Evolutionary conservation across 2,113 vertebrate species (phyloP).

Genomic region (Centrocercus urophasianus): DNA sequence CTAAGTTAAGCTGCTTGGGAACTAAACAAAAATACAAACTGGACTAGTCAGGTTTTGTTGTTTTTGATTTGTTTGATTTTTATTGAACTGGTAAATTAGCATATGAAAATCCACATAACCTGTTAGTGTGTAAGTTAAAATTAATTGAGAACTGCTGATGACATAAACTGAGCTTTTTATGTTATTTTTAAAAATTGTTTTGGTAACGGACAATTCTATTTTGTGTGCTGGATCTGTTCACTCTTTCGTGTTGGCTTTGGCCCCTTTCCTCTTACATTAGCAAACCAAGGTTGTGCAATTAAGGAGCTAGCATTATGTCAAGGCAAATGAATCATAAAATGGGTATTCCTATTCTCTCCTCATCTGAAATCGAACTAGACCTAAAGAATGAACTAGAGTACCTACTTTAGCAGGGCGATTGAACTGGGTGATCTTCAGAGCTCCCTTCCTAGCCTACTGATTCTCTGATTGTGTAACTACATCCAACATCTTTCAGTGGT

Average conservation of each 20-base stretch:
- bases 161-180: conserved; percentile 41
- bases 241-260: conserved; percentile 66
- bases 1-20: conserved; percentile 28
- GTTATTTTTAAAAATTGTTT: conserved; percentile 49
- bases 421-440: no score
- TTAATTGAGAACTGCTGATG: neutral
- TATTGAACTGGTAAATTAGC: conserved; percentile 57
- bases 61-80: neutral
- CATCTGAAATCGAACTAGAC: neutral
- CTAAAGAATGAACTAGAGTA: neutral
- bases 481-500: neutral
- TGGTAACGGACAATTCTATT: neutral
- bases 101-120: conserved; percentile 58
- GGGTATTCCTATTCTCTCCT: neutral
- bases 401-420: no score
- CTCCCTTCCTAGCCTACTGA: no score
- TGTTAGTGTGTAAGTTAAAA: conserved; percentile 40
- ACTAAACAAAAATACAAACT: conserved; percentile 19
- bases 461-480: neutral
- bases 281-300: neutral
- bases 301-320: neutral
- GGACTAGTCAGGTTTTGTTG: neutral
- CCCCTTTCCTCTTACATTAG: neutral
- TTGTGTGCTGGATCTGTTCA: conserved; percentile 53
- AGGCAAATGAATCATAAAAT: conserved; percentile 5